phyloP scores from a whole-genome alignment of 2,113 vertebrate species.

The Xenus cinereus region DNA sequence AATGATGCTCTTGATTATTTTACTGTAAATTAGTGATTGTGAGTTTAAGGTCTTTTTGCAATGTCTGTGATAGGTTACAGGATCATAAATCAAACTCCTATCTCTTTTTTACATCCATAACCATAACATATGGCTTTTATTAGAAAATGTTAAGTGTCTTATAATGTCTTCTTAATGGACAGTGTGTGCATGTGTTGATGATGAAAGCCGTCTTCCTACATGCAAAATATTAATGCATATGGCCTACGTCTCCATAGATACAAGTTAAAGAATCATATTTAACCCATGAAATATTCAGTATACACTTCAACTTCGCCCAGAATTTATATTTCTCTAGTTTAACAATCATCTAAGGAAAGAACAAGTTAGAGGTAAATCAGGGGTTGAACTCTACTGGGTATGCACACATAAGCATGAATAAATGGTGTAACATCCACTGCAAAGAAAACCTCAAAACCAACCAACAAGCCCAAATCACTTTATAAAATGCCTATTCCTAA shows the following conservation, averaged over 20 bases:
- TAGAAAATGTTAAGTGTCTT: conserved; percentile 45
- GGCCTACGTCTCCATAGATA: conserved; percentile 39
- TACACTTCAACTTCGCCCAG: neutral
- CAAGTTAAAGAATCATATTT: conserved; percentile 33
- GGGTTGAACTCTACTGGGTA: neutral
- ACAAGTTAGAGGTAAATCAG: neutral
- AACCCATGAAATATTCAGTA: neutral
- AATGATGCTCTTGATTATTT: conserved; percentile 22
- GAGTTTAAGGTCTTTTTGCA: conserved; percentile 22
- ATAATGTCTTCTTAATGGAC: conserved; percentile 53
- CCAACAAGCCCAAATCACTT: neutral
- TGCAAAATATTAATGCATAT: conserved; percentile 43
- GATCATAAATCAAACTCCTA: conserved; percentile 4
- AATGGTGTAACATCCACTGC: neutral
- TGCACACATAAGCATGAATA: neutral
- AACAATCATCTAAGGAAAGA: neutral
- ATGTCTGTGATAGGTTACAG: conserved; percentile 8
- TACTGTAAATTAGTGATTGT: conserved; percentile 18
- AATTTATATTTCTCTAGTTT: neutral
- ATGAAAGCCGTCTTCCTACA: conserved; percentile 41
- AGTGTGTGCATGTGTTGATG: conserved; percentile 36
- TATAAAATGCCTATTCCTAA: neutral
- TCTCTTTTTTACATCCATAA: conserved; percentile 40
- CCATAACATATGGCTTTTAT: conserved; percentile 32
- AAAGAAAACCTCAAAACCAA: neutral